phyloP scores from a whole-genome alignment of 1,140 invertebrate species.

The Meteorus sp. region DNA sequence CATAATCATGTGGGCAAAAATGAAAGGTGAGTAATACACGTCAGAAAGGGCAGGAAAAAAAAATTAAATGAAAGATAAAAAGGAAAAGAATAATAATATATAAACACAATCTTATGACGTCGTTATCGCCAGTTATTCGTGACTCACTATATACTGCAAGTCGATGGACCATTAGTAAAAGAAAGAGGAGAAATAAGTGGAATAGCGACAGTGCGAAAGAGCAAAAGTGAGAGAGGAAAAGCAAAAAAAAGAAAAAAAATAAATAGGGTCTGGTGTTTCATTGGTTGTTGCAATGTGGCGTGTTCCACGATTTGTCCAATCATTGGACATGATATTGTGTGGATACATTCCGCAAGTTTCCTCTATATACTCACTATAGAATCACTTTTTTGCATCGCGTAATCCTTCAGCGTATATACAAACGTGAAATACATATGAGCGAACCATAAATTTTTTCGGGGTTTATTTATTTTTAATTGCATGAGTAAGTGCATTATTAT shows the following conservation, averaged over 20 bases:
- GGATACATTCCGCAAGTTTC: not conserved
- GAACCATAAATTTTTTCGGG: no score
- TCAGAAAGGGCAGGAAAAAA: not conserved
- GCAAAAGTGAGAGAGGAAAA: constrained; percentile 6
- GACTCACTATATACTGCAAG: constrained; percentile 20
- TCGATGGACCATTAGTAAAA: constrained; percentile 32
- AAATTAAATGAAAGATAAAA: not conserved
- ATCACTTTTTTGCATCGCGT: not conserved
- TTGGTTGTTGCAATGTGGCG: constrained; percentile 27
- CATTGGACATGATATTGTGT: constrained; percentile 3
- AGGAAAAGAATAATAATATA: constrained; percentile 7
- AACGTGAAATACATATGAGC: no score
- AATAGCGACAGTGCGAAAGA: not conserved
- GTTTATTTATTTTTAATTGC: no score
- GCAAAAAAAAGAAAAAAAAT: no score
- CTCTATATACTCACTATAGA: not conserved
- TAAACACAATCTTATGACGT: no score
- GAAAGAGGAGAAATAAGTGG: no score
- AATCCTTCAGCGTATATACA: not conserved
- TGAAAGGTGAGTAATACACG: not conserved
- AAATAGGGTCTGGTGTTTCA: constrained; percentile 12
- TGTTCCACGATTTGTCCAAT: constrained; percentile 23
- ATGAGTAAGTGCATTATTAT: no score
- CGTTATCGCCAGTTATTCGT: constrained; percentile 21
- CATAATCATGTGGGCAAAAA: constrained; percentile 9